phyloP scores from a whole-genome alignment of 2,797 vertebrate genomes.

The Cetoscarus ocellatus region DNA sequence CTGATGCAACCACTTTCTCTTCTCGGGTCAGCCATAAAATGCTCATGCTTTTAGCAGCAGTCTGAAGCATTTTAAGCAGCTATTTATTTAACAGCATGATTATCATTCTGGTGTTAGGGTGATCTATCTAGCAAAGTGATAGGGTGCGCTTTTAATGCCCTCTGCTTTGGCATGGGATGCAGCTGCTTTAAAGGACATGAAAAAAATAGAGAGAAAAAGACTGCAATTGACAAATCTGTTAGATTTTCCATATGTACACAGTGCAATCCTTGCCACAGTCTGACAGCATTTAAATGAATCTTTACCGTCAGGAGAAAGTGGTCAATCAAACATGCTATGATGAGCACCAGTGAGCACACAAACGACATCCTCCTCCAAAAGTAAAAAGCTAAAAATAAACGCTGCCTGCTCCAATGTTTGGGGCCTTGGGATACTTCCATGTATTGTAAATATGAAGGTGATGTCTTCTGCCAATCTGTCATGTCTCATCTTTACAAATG shows the following conservation, averaged over 20 bases:
- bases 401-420: not conserved
- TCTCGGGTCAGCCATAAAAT: slow-evolving; percentile 64
- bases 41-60: slow-evolving; percentile 63
- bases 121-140: slow-evolving; percentile 54
- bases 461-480: slow-evolving; percentile 72
- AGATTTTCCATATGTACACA: slow-evolving; percentile 35
- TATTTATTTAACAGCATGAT: slow-evolving; percentile 74
- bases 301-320: slow-evolving; percentile 34
- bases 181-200: slow-evolving; percentile 59
- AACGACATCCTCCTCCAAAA: slow-evolving; percentile 22
- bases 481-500: slow-evolving; percentile 74
- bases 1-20: slow-evolving; percentile 44
- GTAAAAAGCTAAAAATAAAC: slow-evolving; percentile 47
- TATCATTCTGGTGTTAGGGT: slow-evolving; percentile 59
- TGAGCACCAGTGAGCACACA: slow-evolving; percentile 38
- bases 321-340: slow-evolving; percentile 49
- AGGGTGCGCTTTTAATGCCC: slow-evolving; percentile 52
- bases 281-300: slow-evolving; percentile 52
- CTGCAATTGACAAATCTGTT: slow-evolving; percentile 34
- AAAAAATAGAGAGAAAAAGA: slow-evolving; percentile 6
- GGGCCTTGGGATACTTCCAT: slow-evolving; percentile 42
- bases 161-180: slow-evolving; percentile 62
- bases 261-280: slow-evolving; percentile 12
- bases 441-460: slow-evolving; percentile 67
- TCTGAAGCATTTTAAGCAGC: slow-evolving; percentile 69